These are phyloP conservation scores for Rhinoderma darwinii DNA, from an alignment of 2,113 vertebrate species.

Conservation along the genomic window DNA sequence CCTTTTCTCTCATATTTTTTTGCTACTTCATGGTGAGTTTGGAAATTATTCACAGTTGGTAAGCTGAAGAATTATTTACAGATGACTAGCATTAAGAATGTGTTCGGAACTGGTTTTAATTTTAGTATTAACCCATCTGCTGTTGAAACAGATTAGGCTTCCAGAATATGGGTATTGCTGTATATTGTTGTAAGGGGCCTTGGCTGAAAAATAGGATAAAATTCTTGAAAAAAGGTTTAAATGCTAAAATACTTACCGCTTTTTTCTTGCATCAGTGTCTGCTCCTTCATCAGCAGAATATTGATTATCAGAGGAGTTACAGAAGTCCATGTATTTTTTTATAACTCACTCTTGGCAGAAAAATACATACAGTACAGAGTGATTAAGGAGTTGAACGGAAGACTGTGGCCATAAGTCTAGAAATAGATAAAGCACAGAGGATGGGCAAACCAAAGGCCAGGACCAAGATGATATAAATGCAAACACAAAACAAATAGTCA, in stretches of 20 bases:
- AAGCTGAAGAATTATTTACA: constrained; percentile 58
- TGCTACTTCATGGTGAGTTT: constrained; percentile 56
- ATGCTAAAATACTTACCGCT: background rate
- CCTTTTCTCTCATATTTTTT: constrained; percentile 53
- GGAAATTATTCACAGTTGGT: constrained; percentile 48
- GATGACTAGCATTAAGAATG: constrained; percentile 49
- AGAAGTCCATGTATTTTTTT: background rate
- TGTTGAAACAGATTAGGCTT: constrained; percentile 2
- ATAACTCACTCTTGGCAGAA: background rate
- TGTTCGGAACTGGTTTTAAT: constrained; percentile 28
- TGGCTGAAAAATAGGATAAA: background rate
- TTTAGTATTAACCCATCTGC: constrained; percentile 43
- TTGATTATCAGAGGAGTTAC: background rate
- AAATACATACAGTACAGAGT: background rate
- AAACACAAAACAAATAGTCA: background rate
- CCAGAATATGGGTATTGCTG: background rate
- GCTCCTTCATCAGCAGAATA: background rate
- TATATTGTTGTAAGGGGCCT: background rate
- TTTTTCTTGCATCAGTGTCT: background rate
- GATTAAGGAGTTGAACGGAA: background rate
- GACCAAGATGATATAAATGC: background rate
- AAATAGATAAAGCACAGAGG: background rate
- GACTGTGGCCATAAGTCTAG: background rate
- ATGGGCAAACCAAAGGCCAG: background rate
- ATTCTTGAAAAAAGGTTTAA: background rate